phyloP scores from a whole-genome alignment of 2,888 invertebrate genomes.

The Drosophila flavopinicola region DNA sequence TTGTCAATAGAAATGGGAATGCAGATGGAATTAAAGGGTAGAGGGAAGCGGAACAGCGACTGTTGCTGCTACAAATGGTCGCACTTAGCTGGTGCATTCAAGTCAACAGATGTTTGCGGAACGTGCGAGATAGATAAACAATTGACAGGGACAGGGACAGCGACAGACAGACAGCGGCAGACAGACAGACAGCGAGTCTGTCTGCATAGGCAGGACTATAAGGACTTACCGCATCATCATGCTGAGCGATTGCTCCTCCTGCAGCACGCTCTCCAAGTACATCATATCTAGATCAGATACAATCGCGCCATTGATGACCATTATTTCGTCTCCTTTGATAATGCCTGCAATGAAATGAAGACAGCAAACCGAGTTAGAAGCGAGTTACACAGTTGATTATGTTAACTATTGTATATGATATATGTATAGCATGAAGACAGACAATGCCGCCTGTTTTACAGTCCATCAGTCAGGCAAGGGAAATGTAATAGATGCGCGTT shows the following conservation, averaged over 20 bases:
- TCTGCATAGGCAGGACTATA: background rate
- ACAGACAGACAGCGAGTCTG: background rate
- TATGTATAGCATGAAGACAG: constrained; percentile 12
- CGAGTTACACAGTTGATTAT: constrained; percentile 15
- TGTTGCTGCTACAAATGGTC: constrained; percentile 27
- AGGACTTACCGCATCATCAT: constrained; percentile 95
- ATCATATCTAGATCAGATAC: constrained; percentile 99
- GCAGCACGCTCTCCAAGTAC: constrained; percentile 98
- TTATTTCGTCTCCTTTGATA: constrained; percentile 98
- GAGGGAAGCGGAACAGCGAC: background rate
- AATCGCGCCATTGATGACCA: constrained; percentile 99
- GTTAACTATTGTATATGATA: constrained; percentile 18
- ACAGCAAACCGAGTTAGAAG: constrained; percentile 11
- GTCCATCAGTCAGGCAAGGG: constrained; percentile 26
- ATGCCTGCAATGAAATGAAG: constrained; percentile 88
- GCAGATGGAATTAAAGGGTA: background rate
- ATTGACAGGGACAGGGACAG: constrained; percentile 29
- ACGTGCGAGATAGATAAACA: constrained; percentile 43
- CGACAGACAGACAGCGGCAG: background rate
- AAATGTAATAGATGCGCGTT: constrained; percentile 42
- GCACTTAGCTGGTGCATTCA: constrained; percentile 40
- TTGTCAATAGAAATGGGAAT: constrained; percentile 39
- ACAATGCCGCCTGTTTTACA: constrained; percentile 26
- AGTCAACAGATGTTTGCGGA: constrained; percentile 48
- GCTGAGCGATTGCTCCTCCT: constrained; percentile 96